Evolutionary conservation across 2,113 vertebrate genomes (phyloP), one percentile per base, ranked within the genome.

Genomic region (Neodon shergylaensis): DNA sequence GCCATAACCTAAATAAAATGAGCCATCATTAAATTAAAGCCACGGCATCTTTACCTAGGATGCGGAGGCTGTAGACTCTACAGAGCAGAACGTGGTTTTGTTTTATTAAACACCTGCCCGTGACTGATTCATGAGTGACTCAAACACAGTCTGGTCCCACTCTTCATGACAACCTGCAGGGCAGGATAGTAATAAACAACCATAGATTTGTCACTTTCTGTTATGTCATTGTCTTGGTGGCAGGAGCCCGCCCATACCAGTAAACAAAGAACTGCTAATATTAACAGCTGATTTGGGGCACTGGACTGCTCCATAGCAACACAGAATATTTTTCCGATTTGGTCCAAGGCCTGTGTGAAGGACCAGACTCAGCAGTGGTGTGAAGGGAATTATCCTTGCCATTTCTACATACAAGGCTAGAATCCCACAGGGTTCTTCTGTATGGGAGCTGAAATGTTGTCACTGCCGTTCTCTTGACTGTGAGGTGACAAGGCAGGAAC

Each of bases 231-330:
- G 4, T 52, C 87, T 54, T 11, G 73, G 1, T 66, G 86, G 84
- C 47, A 42, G 66, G 49, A 36, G 89, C 79, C 92, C 39, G n/a
- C 58, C 76, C 78, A 87, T 97, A 83, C 77, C 94, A 96, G 91
- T 96, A 96, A 97, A 95, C 65, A 39, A 91, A 94, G 84, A 98
- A 96, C 98, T 95, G 95, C 94, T 98, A 93, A 93, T 97, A 88
- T 33, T 97, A 94, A 88, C 97, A 97, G 96, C 96, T 95, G 96
- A 92, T 94, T 49, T 78, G 24, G 77, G 65, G 47, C 44, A 68
- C n/a, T 9, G 24, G 54, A 28, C 95, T 91, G 0, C 81, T 95
- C 90, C 86, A 65, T 4, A 28, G 39, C 44, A 61, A 77, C 89
- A 16, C 7, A 11, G 11, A 77, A 1, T 3, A 17, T 82, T 85